phyloP scores from a whole-genome alignment of 2,888 invertebrate species.

The Oligia fasciuncula region DNA sequence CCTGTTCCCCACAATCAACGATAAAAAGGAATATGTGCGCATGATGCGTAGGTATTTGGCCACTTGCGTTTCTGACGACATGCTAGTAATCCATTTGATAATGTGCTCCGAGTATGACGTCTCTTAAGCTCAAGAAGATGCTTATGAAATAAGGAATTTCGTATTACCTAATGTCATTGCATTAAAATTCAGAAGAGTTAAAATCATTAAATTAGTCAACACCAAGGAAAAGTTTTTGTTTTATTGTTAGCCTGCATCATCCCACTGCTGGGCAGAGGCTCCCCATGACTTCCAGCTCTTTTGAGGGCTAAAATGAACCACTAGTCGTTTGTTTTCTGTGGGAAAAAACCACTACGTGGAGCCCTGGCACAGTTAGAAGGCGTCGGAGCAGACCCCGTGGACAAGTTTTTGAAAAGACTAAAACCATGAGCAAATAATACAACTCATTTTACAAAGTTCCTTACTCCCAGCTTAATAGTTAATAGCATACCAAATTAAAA shows the following conservation, averaged over 20 bases:
- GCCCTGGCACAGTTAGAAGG: not conserved
- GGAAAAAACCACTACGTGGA: not conserved
- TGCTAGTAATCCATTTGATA: not conserved
- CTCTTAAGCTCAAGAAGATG: not conserved
- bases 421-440: not conserved
- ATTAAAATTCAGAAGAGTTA: not conserved
- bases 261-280: not conserved
- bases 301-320: not conserved
- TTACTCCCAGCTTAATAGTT: not conserved
- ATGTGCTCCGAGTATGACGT: not conserved
- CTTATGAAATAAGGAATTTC: too few relatives aligned
- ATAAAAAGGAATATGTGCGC: not conserved
- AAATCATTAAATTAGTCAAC: not conserved
- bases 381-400: not conserved
- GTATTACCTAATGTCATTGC: too few relatives aligned
- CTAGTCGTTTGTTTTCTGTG: not conserved
- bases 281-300: not conserved
- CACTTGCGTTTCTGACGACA: too few relatives aligned
- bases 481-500: constrained; percentile 34
- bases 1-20: not conserved
- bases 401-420: not conserved
- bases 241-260: not conserved
- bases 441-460: not conserved
- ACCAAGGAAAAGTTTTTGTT: too few relatives aligned
- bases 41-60: not conserved